Evolutionary conservation across 1,140 invertebrate species (phyloP).

Genomic region (Drosophila repletoides): DNA sequence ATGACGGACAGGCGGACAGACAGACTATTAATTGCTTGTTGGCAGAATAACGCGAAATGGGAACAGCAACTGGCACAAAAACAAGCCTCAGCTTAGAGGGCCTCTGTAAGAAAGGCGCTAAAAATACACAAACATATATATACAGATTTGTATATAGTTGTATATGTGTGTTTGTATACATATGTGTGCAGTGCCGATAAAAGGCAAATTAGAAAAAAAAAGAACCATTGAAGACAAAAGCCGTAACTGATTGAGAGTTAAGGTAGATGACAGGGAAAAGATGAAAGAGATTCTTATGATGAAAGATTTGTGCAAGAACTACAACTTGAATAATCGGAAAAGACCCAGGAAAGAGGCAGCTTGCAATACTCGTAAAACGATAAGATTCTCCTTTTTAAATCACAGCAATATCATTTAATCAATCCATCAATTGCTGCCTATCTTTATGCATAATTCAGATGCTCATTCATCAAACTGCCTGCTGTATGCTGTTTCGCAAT

Average conservation of each 20-base stretch:
- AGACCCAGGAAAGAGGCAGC: no score
- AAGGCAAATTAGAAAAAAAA: neutral
- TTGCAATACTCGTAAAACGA: no score
- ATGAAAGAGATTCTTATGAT: neutral
- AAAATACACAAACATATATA: neutral
- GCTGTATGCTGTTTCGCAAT: conserved; percentile 11
- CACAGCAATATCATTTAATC: conserved; percentile 31
- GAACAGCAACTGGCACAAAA: neutral
- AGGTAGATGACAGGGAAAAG: neutral
- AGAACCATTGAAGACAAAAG: neutral
- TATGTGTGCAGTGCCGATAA: no score
- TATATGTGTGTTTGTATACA: neutral
- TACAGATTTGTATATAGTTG: neutral
- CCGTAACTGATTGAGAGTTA: conserved; percentile 1
- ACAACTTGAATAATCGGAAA: no score
- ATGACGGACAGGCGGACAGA: neutral
- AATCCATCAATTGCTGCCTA: conserved; percentile 22
- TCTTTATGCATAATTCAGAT: conserved; percentile 22
- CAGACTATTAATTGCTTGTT: conserved; percentile 30
- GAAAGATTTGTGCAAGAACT: no score
- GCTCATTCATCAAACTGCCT: conserved; percentile 36
- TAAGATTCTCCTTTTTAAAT: neutral
- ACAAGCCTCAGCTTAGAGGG: neutral
- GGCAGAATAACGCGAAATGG: conserved; percentile 3
- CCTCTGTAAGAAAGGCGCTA: neutral